Percentiles rank a stretch among this genome's conserved stretches.
These are phyloP conservation scores for Neogobius melanostomus DNA, from an alignment of 2,113 vertebrate genomes.

Conservation along the genomic window DNA sequence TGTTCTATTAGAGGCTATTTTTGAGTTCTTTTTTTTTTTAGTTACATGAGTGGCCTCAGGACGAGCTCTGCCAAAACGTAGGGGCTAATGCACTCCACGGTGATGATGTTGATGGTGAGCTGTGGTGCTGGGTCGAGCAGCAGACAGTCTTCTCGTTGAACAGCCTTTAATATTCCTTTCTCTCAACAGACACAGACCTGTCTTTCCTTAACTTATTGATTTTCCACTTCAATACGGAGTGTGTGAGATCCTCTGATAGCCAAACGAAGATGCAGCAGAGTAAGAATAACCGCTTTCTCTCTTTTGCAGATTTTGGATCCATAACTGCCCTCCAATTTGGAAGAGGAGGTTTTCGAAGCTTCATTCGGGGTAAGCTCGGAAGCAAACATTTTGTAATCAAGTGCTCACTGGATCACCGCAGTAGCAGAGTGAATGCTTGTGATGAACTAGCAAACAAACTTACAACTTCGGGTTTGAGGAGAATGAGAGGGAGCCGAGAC, in stretches of 20 bases:
- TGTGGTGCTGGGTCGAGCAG: slow-evolving; percentile 22
- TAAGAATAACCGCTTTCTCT: background rate
- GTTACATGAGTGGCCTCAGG: slow-evolving; percentile 23
- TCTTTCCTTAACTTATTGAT: too few relatives aligned
- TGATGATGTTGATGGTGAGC: slow-evolving; percentile 40
- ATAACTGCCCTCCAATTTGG: background rate
- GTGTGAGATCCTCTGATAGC: too few relatives aligned
- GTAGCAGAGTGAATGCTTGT: too few relatives aligned
- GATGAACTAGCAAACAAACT: too few relatives aligned
- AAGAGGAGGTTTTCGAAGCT: background rate
- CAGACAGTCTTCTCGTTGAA: background rate
- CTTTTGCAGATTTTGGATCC: slow-evolving; percentile 12
- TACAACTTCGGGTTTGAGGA: too few relatives aligned
- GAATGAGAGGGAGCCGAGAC: too few relatives aligned
- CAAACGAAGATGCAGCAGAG: too few relatives aligned
- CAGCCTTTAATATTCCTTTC: too few relatives aligned
- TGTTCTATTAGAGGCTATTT: slow-evolving; percentile 50
- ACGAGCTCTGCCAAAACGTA: slow-evolving; percentile 3
- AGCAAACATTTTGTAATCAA: background rate
- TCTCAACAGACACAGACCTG: too few relatives aligned
- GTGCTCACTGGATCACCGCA: background rate
- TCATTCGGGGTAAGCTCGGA: background rate
- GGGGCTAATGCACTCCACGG: slow-evolving; percentile 21
- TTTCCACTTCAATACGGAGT: too few relatives aligned
- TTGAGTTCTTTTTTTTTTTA: slow-evolving; percentile 42